These are phyloP conservation scores for Fragum sueziense DNA, from an alignment of 2,888 invertebrate genomes.

Conservation along the genomic window DNA sequence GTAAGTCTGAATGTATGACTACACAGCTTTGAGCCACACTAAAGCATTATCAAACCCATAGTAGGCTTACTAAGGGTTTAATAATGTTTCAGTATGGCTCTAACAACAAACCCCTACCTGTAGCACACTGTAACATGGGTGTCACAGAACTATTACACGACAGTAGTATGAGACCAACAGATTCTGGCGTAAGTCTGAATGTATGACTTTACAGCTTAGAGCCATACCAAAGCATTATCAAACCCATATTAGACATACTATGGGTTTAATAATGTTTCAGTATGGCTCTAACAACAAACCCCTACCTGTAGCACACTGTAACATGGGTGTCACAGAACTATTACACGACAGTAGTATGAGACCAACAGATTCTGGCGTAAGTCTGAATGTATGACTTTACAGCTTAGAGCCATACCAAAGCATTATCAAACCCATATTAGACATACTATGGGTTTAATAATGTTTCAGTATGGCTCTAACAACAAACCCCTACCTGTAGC, in stretches of 20 bases:
- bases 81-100: no score
- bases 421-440: no score
- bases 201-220: constrained; percentile 54
- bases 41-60: no score
- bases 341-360: constrained; percentile 35
- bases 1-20: constrained; percentile 44
- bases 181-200: constrained; percentile 32
- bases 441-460: no score
- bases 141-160: constrained; percentile 39
- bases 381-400: constrained; percentile 51
- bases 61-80: no score
- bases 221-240: no score
- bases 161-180: constrained; percentile 13
- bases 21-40: no score
- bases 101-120: constrained; percentile 36
- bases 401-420: no score
- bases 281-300: background rate
- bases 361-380: constrained; percentile 13
- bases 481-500: constrained; percentile 45
- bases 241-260: no score
- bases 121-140: constrained; percentile 57
- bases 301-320: constrained; percentile 60
- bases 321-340: constrained; percentile 37
- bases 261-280: no score
- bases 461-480: no score